These are phyloP conservation scores for Drosophila kurseongensis DNA, from an alignment of 1,140 invertebrate genomes.

Conservation along the genomic window DNA sequence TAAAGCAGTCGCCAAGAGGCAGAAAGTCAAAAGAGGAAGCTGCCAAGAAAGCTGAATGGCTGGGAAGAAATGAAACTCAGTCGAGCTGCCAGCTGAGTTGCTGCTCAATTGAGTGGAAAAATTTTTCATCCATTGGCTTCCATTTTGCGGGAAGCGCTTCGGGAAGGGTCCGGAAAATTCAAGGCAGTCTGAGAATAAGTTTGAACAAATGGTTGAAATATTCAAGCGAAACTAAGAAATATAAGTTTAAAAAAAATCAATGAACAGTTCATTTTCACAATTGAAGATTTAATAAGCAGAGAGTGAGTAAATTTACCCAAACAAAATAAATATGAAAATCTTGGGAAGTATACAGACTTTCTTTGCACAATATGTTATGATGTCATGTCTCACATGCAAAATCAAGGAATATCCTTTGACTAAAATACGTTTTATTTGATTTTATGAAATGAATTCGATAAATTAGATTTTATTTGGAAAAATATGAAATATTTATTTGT, in stretches of 20 bases:
- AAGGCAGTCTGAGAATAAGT: slow-evolving; percentile 15
- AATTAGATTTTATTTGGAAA: too few relatives aligned
- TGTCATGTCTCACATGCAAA: too few relatives aligned
- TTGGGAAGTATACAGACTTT: too few relatives aligned
- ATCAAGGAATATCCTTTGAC: too few relatives aligned
- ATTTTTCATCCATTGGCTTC: slow-evolving; percentile 74
- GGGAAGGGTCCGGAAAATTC: slow-evolving; percentile 18
- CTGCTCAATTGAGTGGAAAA: slow-evolving; percentile 73
- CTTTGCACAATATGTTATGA: too few relatives aligned
- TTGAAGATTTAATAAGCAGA: slow-evolving; percentile 11
- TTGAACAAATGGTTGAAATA: slow-evolving; percentile 22
- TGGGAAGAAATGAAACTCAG: slow-evolving; percentile 28
- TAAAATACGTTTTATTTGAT: too few relatives aligned
- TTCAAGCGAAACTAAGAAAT: not conserved
- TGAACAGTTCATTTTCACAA: slow-evolving; percentile 21
- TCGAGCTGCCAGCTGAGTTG: slow-evolving; percentile 62
- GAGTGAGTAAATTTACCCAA: not conserved
- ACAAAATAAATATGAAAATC: not conserved
- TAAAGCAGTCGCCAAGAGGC: slow-evolving; percentile 53
- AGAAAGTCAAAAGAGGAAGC: slow-evolving; percentile 25
- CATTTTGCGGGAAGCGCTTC: slow-evolving; percentile 30
- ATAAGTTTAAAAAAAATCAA: slow-evolving; percentile 12
- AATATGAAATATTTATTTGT: too few relatives aligned
- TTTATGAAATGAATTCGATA: too few relatives aligned
- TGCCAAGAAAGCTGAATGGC: slow-evolving; percentile 20